Evolutionary conservation across 2,113 vertebrate genomes (phyloP).

Genomic region (Gymnobelideus leadbeateri): DNA sequence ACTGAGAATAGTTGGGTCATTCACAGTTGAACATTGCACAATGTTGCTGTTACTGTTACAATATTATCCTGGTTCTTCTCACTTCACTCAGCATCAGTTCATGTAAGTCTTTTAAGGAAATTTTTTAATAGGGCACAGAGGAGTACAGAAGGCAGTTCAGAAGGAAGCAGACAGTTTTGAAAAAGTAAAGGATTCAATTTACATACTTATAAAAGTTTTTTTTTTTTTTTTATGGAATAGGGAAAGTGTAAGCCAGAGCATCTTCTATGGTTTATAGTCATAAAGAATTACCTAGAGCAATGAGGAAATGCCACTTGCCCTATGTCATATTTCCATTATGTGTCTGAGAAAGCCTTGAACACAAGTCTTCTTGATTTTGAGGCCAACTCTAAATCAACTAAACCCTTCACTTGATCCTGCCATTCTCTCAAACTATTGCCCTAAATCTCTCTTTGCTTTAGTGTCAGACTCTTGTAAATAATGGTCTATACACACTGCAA

Average conservation of each 20-base stretch:
- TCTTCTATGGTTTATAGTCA: background rate
- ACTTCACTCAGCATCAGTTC: too few relatives aligned
- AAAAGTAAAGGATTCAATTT: background rate
- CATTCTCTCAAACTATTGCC: background rate
- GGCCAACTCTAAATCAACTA: background rate
- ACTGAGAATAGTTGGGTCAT: too few relatives aligned
- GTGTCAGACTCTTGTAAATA: background rate
- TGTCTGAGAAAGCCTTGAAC: background rate
- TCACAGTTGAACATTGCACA: too few relatives aligned
- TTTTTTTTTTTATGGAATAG: background rate
- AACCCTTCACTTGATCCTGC: background rate
- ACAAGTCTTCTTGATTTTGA: background rate
- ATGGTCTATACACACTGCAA: background rate
- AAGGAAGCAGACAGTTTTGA: background rate
- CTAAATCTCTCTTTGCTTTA: background rate
- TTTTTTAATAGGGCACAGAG: background rate
- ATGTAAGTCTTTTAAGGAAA: background rate
- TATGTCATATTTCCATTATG: background rate
- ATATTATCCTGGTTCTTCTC: too few relatives aligned
- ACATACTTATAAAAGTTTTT: background rate
- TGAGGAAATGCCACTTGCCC: background rate
- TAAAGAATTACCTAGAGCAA: background rate
- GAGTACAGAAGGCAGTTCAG: background rate
- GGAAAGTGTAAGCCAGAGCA: background rate
- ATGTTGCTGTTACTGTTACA: too few relatives aligned